Base-by-base conservation (phyloP, 2,113 vertebrate species). In the Isichthys henryi region DNA sequence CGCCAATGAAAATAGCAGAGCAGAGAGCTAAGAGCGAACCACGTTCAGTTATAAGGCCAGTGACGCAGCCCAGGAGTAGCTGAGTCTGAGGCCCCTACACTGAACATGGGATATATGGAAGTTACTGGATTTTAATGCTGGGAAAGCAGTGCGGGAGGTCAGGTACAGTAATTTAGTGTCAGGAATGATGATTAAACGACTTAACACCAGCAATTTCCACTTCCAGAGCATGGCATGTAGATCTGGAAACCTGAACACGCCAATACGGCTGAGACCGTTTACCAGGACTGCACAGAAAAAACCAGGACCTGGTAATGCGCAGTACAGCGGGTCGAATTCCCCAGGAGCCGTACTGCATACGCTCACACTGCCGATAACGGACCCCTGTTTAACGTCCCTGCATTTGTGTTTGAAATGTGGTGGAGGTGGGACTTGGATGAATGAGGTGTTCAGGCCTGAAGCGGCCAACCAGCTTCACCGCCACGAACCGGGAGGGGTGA, bases 321-420 rank as follows among this genome's bases (percentile, higher is more conserved):
- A 80, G 31, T 62, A 62, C 23, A n/a, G 56, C 56, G 5, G 56
- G 56, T 9, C 7, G 8, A 10, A 66, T 1, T 31, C n/a, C 62
- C 62, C 62, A 27, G 62, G 62, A 70, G 62, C 62, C 3, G 0
- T 15, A 70, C 62, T 11, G 62, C 62, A 31, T n/a, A 66, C 2
- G 3, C 80, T 48, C 46, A 84, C 3, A 48, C 43, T 48, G 11
- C 23, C 83, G 23, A n/a, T n/a, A 85, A 48, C 9, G 3, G 23
- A 52, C 6, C 43, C 7, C 84, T 5, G n/a, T 53, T 86, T 86
- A 86, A 90, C 82, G 74, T 66, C 89, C 74, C 84, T 88, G 19
- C 39, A 89, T 90, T 89, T 90, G 88, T 35, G 89, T 87, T 90
- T 89, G 84, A 90, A 84, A 84, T 39, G 85, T 56, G 84, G 49